Conservation (phyloP, 2,888 invertebrate genomes). For the Macropis europaea region DNA sequence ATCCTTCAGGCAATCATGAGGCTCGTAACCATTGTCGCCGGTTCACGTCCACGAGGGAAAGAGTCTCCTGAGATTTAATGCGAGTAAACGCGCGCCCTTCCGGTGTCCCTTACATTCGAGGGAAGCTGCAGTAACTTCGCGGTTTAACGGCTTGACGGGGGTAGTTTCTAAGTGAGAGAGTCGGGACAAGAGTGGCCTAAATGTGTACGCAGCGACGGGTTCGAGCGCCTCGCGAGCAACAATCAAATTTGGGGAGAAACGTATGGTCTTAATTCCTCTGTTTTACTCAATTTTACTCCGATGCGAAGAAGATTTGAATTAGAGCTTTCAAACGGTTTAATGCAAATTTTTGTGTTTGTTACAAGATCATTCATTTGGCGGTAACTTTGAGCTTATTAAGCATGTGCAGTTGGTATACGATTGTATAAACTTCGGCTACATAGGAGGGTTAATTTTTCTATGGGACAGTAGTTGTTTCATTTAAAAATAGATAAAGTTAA, state of each 20-base stretch:
- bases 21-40: slow-evolving; percentile 26
- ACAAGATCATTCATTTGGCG: no score
- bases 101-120: slow-evolving; percentile 24
- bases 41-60: slow-evolving; percentile 20
- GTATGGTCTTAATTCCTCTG: no score
- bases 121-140: slow-evolving; percentile 41
- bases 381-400: no score
- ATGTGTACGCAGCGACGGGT: neutral
- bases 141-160: slow-evolving; percentile 53
- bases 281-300: no score
- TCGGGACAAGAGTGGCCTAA: slow-evolving; percentile 11
- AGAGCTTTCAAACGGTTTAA: no score
- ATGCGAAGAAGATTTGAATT: no score
- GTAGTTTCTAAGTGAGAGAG: slow-evolving; percentile 49
- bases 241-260: neutral
- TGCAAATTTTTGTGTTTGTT: no score
- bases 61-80: slow-evolving; percentile 40
- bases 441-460: no score
- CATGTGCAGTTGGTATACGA: no score
- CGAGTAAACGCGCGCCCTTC: slow-evolving; percentile 42
- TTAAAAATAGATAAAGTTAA: no score
- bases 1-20: slow-evolving; percentile 19
- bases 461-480: no score
- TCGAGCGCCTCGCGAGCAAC: neutral
- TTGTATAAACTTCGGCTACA: no score